Base-by-base conservation (phyloP, 2,888 invertebrate species). In the Lithophane semibrunnea region DNA sequence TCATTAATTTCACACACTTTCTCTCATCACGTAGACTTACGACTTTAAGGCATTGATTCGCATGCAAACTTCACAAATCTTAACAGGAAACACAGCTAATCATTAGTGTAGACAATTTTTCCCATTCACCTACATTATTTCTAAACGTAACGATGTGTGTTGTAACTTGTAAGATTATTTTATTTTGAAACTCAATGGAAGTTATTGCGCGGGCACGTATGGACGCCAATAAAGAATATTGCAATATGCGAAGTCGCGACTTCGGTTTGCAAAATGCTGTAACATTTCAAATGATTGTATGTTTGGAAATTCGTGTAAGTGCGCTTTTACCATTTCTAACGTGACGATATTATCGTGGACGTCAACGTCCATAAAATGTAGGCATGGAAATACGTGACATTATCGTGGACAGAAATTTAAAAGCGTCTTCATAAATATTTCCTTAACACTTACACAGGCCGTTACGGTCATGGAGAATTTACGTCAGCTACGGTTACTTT, bases 111-210 rank as follows among this genome's bases (percentile, higher is more conserved):
- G 54, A 64, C 69, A 75, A 61, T 56, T 47, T 61, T 56, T 61
- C 66, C 79, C 69, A 75, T 83, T 84, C 72, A 70, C 84, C 69
- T 71, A 69, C 61, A 73, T 77, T 74, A 61, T 74, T 83, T 70
- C 80, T 72, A 76, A 80, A 73, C 66, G 73, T 74, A 86, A 76
- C 80, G 69, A 73, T n/a, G 79, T 70, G 37, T 85, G 75, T 86
- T 66, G 85, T 52, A 47, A 1, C 12, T 65, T 24, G n/a, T 24
- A 87, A 80, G 73, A 67, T 83, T 79, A 79, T 84, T 77, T 69
- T 75, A 85, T 85, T 85, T 87, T 78, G 85, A 72, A 78, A 85
- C 72, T 44, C 58, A 56, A 73, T 86, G 64, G 75, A 66, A 80
- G 64, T 73, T 68, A 75, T 77, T 85, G 85, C 85, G 63, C 73